A percentile compares a stretch with the other conserved stretches of the same genome.
Conservation (phyloP, 2,113 vertebrate genomes). For the Crypturellus undulatus region DNA sequence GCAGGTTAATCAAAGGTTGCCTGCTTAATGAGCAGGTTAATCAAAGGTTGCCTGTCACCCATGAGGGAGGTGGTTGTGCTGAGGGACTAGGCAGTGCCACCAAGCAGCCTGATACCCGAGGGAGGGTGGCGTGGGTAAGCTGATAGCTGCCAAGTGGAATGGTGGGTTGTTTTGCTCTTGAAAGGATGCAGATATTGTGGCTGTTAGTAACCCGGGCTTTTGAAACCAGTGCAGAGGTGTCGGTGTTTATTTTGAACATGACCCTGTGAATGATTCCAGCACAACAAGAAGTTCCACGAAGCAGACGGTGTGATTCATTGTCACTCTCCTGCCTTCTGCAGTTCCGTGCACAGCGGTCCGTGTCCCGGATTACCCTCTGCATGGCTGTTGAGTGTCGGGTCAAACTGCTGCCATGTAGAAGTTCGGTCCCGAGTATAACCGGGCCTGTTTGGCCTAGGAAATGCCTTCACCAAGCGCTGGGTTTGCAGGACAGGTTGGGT, state of each 20-base stretch:
- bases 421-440: background rate
- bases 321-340: background rate
- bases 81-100: background rate
- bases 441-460: background rate
- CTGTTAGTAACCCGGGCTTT: background rate
- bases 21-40: no score
- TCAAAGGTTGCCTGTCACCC: no score
- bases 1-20: no score
- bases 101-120: accelerated
- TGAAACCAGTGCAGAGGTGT: accelerated
- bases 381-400: accelerated
- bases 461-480: background rate
- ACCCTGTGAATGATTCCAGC: accelerated
- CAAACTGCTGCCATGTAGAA: background rate
- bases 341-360: background rate
- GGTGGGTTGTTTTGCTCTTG: background rate
- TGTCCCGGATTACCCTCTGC: background rate
- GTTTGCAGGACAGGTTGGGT: no score
- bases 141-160: background rate
- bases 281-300: background rate
- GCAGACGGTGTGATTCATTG: background rate
- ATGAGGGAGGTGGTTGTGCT: background rate
- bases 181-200: accelerated
- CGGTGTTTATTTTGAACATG: background rate
- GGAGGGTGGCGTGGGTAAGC: background rate